These are phyloP conservation scores for Cloeon dipterum DNA, from an alignment of 2,888 invertebrate species.

Conservation along the genomic window DNA sequence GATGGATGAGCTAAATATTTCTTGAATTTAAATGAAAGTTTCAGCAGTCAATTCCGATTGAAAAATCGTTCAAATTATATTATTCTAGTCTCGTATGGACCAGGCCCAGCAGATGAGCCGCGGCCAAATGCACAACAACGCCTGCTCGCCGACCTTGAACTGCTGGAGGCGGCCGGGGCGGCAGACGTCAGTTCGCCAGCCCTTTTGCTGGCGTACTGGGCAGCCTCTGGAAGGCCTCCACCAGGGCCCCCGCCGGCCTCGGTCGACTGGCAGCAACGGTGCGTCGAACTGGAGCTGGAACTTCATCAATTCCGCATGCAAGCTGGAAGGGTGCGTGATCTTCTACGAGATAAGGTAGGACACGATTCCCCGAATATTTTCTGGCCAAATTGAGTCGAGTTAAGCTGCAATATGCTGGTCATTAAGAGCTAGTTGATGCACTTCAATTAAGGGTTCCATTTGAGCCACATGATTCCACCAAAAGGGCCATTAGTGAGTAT, in stretches of 20 bases:
- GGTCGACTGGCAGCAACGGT: constrained; percentile 76
- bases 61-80: too few species aligned
- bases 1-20: too few species aligned
- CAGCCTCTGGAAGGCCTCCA: constrained; percentile 1
- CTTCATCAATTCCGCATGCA: constrained; percentile 67
- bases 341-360: constrained; percentile 74
- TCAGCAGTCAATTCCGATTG: too few species aligned
- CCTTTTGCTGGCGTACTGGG: constrained; percentile 6
- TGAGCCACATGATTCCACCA: too few species aligned
- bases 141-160: constrained; percentile 4
- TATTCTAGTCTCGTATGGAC: neutral
- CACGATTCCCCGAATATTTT: too few species aligned
- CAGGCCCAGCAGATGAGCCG: neutral
- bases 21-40: too few species aligned
- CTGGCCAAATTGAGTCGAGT: too few species aligned
- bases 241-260: constrained; percentile 11
- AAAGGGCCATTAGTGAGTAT: too few species aligned
- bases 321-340: constrained; percentile 65
- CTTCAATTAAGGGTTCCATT: too few species aligned
- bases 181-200: constrained; percentile 10
- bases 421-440: too few species aligned
- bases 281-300: constrained; percentile 64
- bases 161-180: constrained; percentile 6
- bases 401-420: too few species aligned
- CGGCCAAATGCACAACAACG: constrained; percentile 2